Percentiles rank a stretch among this genome's conserved stretches.
Evolutionary conservation across 2,888 invertebrate species (phyloP).

Genomic region (Andrena hattorfiana): DNA sequence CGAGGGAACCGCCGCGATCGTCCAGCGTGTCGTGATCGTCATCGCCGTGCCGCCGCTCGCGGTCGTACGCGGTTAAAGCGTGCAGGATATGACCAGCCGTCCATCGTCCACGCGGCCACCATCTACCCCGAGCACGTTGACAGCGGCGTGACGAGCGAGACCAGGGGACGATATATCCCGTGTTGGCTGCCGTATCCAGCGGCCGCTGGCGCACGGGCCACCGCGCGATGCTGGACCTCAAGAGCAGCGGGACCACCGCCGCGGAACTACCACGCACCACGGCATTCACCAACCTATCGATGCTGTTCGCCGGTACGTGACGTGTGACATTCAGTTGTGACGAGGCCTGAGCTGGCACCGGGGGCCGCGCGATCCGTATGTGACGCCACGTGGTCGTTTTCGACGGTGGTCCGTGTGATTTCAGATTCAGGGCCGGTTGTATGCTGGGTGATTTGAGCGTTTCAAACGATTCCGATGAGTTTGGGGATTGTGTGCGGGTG

Average conservation of each 20-base stretch:
- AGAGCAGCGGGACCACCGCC: constrained; percentile 95
- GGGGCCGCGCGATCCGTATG: no score
- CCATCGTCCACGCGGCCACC: constrained; percentile 36
- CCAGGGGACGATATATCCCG: constrained; percentile 21
- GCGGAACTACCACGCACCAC: constrained; percentile 96
- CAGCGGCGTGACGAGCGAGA: constrained; percentile 52
- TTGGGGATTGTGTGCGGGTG: no score
- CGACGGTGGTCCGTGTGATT: no score
- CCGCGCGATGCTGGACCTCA: constrained; percentile 94
- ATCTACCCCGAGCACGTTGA: constrained; percentile 51
- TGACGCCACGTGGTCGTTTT: no score
- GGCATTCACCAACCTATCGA: constrained; percentile 97
- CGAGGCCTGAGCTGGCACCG: neutral
- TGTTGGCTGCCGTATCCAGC: constrained; percentile 36
- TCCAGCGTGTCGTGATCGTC: constrained; percentile 25
- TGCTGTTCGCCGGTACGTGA: constrained; percentile 96
- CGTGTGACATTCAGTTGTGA: neutral
- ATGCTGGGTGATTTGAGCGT: no score
- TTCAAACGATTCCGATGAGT: no score
- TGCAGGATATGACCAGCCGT: constrained; percentile 63
- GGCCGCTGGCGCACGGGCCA: constrained; percentile 47
- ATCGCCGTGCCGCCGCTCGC: neutral
- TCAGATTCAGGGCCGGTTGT: no score
- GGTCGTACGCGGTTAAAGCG: constrained; percentile 25
- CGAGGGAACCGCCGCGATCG: constrained; percentile 39